These are phyloP conservation scores for Euura lappo DNA, from an alignment of 1,140 invertebrate species.

Conservation along the genomic window DNA sequence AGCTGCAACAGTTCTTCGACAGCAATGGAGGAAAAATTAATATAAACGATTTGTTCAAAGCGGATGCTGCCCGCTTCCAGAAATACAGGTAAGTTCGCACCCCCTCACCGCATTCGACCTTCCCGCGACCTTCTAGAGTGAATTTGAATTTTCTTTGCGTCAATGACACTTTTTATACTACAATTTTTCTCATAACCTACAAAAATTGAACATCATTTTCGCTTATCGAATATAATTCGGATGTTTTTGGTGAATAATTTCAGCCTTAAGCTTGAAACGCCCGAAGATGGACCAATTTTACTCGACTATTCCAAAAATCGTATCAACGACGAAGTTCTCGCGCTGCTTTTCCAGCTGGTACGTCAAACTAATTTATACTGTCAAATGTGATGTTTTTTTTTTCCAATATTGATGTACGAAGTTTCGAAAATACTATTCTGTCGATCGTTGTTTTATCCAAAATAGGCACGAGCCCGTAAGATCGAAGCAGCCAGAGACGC, in stretches of 20 bases:
- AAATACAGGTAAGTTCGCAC: slow-evolving; percentile 75
- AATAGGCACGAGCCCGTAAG: slow-evolving; percentile 78
- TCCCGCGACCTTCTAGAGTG: slow-evolving; percentile 39
- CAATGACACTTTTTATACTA: no score
- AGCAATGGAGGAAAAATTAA: slow-evolving; percentile 72
- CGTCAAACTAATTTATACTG: slow-evolving; percentile 26
- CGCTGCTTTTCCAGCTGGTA: slow-evolving; percentile 81
- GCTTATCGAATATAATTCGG: not conserved
- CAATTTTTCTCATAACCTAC: not conserved
- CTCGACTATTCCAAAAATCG: slow-evolving; percentile 98
- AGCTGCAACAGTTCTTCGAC: slow-evolving; percentile 76
- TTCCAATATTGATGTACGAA: no score
- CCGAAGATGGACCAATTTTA: slow-evolving; percentile 86
- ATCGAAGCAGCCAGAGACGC: slow-evolving; percentile 86
- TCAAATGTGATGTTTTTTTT: no score
- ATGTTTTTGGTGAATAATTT: slow-evolving; percentile 40
- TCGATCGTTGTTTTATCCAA: not conserved
- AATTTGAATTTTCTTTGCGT: not conserved
- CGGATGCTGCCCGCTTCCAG: slow-evolving; percentile 78
- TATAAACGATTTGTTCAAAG: slow-evolving; percentile 77
- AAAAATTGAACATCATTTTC: not conserved
- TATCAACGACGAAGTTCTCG: slow-evolving; percentile 79
- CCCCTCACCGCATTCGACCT: slow-evolving; percentile 39
- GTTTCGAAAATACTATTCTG: no score
- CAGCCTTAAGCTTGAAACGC: slow-evolving; percentile 77